These are phyloP conservation scores for Phalanger gymnotis DNA, from an alignment of 2,797 vertebrate genomes.

Conservation along the genomic window DNA sequence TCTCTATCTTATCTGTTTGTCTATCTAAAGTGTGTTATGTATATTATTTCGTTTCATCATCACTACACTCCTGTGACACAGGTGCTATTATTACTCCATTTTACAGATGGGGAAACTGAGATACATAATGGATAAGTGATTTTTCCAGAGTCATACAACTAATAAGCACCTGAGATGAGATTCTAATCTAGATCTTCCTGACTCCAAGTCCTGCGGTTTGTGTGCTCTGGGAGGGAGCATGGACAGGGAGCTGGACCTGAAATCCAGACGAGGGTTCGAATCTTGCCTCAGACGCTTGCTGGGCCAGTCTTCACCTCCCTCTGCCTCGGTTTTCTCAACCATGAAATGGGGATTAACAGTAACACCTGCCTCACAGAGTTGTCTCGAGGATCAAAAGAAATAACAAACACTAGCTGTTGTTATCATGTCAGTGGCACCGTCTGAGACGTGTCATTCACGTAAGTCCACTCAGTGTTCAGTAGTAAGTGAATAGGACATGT, in stretches of 20 bases:
- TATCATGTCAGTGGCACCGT: neutral
- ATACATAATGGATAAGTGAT: no score
- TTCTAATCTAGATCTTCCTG: neutral
- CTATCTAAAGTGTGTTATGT: neutral
- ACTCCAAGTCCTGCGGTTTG: neutral
- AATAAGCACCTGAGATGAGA: neutral
- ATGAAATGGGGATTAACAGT: no score
- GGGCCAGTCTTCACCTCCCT: neutral
- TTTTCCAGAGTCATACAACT: neutral
- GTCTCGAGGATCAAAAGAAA: neutral
- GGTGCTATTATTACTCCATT: neutral
- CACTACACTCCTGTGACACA: neutral
- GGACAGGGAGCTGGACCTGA: neutral
- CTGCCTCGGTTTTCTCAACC: no score
- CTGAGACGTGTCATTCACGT: neutral
- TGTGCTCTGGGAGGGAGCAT: neutral
- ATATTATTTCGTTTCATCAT: neutral
- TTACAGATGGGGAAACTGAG: neutral
- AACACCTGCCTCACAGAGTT: neutral
- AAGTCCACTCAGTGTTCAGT: no score
- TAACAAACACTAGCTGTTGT: neutral
- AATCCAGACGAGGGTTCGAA: neutral
- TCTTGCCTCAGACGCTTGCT: neutral
- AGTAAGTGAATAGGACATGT: no score
- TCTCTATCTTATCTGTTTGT: no score